These are phyloP conservation scores for Helostoma temminkii DNA, from an alignment of 2,797 vertebrate genomes.

Conservation along the genomic window DNA sequence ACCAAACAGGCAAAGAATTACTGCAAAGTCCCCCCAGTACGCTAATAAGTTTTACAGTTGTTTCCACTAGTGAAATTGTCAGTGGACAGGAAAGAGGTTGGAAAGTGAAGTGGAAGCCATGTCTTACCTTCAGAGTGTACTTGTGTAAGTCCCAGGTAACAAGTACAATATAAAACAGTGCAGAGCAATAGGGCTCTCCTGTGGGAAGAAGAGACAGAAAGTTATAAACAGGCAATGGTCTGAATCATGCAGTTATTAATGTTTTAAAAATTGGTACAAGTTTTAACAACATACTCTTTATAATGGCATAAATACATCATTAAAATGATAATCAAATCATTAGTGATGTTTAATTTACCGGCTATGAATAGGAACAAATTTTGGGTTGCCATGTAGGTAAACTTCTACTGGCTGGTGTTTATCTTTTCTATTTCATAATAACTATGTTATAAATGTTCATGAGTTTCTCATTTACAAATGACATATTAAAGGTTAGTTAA, in stretches of 20 bases:
- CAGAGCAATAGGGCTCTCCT: constrained; percentile 97
- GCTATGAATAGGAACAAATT: neutral
- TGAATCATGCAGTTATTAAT: neutral
- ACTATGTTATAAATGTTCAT: neutral
- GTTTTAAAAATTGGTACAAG: neutral
- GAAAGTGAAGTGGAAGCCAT: constrained; percentile 10
- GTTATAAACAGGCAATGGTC: constrained; percentile 44
- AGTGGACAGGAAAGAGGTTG: constrained; percentile 4
- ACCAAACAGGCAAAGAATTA: constrained; percentile 55
- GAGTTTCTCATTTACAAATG: neutral
- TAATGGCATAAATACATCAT: neutral
- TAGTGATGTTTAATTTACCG: neutral
- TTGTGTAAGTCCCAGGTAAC: constrained; percentile 94
- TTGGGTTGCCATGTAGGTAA: constrained; percentile 8
- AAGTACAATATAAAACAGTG: constrained; percentile 91
- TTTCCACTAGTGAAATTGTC: constrained; percentile 13
- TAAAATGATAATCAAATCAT: constrained; percentile 12
- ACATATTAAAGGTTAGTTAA: neutral
- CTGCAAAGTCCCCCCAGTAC: constrained; percentile 23
- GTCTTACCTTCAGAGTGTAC: constrained; percentile 95
- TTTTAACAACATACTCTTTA: constrained; percentile 4
- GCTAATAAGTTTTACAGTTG: constrained; percentile 34
- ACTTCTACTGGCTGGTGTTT: neutral
- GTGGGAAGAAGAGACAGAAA: constrained; percentile 67
- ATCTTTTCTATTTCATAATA: neutral